Base-by-base conservation (phyloP, 2,888 invertebrate genomes). In the Tridacna gigas region DNA sequence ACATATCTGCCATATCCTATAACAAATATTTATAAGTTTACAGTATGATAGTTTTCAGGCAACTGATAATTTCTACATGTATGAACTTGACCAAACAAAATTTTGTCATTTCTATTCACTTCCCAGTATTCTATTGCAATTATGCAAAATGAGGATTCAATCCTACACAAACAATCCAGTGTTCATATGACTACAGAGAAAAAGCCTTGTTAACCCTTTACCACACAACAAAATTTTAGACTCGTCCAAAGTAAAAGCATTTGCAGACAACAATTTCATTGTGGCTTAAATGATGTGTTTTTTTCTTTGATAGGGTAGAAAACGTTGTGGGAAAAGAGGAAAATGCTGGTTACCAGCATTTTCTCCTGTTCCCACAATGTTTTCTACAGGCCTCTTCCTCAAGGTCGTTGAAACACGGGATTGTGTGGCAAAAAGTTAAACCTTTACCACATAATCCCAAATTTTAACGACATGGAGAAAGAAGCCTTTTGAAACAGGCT, bases 1-100 rank as follows among this genome's bases (percentile, higher is more conserved):
- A 45, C 67, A 67, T 45, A 67, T 37, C 37, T 45, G 45, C n/a
- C 45, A 37, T 67, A 37, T 67, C 67, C 47, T 45, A 45, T 67
- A 67, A 67, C 67, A 26, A 67, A 26, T 67, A 67, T 67, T 67
- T 67, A 67, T 67, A 37, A 45, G 67, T 67, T 67, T 67, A 67
- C 67, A 67, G 67, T n/a, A 45, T 67, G 67, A 67, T 67, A 67
- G 67, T 67, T 67, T 67, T 67, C 67, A 67, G 45, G 12, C 45
- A 45, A 67, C 67, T 67, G 67, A 67, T 67, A 67, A 45, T 67
- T n/a, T 20, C 37, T 37, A 37, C 65, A 25, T 20, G 65, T 65
- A 28, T 25, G 3, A 65, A 65, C 65, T 65, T 26, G 65, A 11
- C 13, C 63, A 65, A 12, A 65, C 25, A 18, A 63, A 63, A 26